Percentiles rank a stretch among this genome's conserved stretches.
These are phyloP conservation scores for Sebastes cheni DNA, from an alignment of 2,797 vertebrate genomes.

Conservation along the genomic window DNA sequence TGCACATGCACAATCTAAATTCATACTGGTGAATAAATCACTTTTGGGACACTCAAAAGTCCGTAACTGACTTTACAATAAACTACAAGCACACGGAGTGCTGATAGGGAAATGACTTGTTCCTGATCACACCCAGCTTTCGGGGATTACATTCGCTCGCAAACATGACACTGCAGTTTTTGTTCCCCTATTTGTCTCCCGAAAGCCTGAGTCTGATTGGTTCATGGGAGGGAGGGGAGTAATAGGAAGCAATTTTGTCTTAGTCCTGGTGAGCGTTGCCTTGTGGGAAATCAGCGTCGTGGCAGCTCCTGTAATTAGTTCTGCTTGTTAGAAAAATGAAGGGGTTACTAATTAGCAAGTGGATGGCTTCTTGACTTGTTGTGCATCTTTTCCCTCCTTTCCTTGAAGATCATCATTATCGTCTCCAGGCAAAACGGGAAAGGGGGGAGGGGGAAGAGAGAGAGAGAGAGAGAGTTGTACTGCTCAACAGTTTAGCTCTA, in stretches of 20 bases:
- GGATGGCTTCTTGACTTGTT: slow-evolving; percentile 79
- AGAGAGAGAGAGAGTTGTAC: not conserved
- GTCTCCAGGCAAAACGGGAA: slow-evolving; percentile 48
- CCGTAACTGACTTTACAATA: not conserved
- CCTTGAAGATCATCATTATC: slow-evolving; percentile 78
- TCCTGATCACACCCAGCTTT: slow-evolving; percentile 30
- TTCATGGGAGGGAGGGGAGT: slow-evolving; percentile 17
- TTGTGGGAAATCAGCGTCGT: slow-evolving; percentile 80
- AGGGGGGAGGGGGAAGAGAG: not conserved
- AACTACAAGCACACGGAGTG: not conserved
- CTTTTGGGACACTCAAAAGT: not conserved
- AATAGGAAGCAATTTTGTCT: slow-evolving; percentile 66
- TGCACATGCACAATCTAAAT: not conserved
- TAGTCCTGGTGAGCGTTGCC: slow-evolving; percentile 71
- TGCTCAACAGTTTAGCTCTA: slow-evolving; percentile 51
- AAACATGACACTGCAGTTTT: slow-evolving; percentile 70
- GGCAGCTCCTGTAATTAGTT: slow-evolving; percentile 86
- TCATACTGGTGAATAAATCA: not conserved
- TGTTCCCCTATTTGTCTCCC: slow-evolving; percentile 41
- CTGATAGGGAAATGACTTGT: not conserved
- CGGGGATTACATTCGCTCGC: slow-evolving; percentile 33
- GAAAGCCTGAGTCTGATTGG: slow-evolving; percentile 63
- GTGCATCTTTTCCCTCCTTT: slow-evolving; percentile 71
- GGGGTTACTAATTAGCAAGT: slow-evolving; percentile 85
- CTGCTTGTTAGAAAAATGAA: slow-evolving; percentile 85